Base-by-base conservation (phyloP, 2,888 invertebrate genomes). In the Calliphora vomitoria region DNA sequence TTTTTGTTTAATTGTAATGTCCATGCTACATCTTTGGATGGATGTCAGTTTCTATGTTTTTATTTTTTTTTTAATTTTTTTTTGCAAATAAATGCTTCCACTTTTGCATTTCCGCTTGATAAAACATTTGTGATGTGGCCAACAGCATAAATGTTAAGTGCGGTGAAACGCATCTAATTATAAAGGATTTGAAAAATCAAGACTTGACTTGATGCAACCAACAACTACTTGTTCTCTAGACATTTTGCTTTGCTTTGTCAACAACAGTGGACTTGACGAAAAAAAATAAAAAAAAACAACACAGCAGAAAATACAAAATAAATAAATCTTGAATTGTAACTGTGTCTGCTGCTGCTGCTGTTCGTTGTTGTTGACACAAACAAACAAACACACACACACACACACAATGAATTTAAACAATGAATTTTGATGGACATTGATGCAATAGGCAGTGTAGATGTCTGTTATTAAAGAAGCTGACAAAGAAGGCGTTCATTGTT, bases 91-190 rank as follows among this genome's bases (percentile, higher is more conserved):
- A 80, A 75, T 79, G 82, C 71, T 83, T 88, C 88, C 75, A 83
- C 85, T 79, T 86, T 86, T 82, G 75, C 82, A 86, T 86, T 86
- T 86, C 86, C 83, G 88, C 86, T 82, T 86, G 84, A 85, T 82
- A 75, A 80, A 71, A 66, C 60, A 55, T 75, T 53, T 82, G 78
- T 82, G 58, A 50, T 80, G 66, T 81, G 68, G 72, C 82, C 78
- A 74, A 82, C 74, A 68, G 74, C 81, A 79, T 85, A 85, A 75
- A 75, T 82, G 80, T 81, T 78, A 79, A 85, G 64, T 66, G 75
- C 74, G 75, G 15, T 87, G 82, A 87, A 85, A 82, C 79, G 75
- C 79, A 82, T 87, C 75, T 82, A 87, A 85, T 85, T 87, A 82
- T 82, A 79, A 85, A 75, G 82, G 87, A 87, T 87, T 85, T 80